phyloP scores from a whole-genome alignment of 2,797 vertebrate genomes.

The Darevskia nairensis region DNA sequence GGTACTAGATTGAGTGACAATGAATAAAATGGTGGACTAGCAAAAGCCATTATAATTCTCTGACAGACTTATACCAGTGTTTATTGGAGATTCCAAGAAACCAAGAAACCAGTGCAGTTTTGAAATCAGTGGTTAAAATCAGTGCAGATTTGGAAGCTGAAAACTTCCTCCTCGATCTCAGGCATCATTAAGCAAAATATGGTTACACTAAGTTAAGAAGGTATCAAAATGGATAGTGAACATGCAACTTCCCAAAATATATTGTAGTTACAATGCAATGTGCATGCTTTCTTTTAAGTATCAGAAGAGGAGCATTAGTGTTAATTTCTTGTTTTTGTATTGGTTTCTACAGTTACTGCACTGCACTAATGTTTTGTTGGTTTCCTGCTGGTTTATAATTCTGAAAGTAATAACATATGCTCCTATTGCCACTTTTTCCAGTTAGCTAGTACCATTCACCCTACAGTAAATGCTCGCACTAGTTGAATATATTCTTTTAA shows the following conservation, averaged over 20 bases:
- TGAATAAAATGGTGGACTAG: background rate
- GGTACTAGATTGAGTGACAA: no score
- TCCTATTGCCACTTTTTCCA: background rate
- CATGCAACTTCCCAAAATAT: background rate
- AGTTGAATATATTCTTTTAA: background rate
- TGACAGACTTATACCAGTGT: no score
- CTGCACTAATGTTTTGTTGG: background rate
- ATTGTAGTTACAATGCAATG: background rate
- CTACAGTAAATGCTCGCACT: background rate
- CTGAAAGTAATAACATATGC: background rate
- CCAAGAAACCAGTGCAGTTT: background rate
- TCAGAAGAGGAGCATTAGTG: background rate
- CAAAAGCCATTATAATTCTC: background rate
- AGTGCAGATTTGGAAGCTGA: no score
- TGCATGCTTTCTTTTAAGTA: background rate
- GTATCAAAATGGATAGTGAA: background rate
- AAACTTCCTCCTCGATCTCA: no score
- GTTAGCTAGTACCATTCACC: background rate
- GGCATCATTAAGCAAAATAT: no score
- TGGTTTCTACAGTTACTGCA: background rate
- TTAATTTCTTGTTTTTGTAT: background rate
- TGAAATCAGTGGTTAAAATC: no score
- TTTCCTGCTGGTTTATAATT: background rate
- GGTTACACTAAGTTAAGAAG: no score
- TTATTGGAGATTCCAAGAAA: no score